Base-by-base conservation (phyloP, 2,797 vertebrate genomes). In the Chelon auratus region DNA sequence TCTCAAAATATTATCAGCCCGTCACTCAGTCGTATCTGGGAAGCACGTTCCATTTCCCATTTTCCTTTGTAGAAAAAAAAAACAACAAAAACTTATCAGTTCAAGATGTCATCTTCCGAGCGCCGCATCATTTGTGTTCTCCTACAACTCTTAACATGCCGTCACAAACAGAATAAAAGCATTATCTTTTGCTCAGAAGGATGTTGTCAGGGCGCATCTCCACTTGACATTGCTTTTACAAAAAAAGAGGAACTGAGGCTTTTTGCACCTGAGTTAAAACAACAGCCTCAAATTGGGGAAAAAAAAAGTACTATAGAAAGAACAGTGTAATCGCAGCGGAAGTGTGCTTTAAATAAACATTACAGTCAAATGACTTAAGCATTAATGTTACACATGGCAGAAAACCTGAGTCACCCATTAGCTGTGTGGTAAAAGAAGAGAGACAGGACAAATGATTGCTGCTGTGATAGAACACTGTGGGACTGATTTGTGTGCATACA, bases 321-420 rank as follows among this genome's bases (percentile, higher is more conserved):
- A 15, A 62, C 7, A 2, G 51, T 12, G 13, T 45, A 77, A 78
- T 59, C 40, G 47, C 62, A 55, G 43, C 54, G 66, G 45, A 70
- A 11, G 30, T 24, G 0, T 26, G 50, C 24, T 63, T 78, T 67
- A 80, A 78, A 77, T 65, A 65, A 73, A 64, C 69, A 77, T 77
- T 71, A 71, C 43, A 62, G 68, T 30, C 6, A 70, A 74, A 84
- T 53, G 37, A 51, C 68, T 68, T 61, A 71, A 73, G 83, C 51
- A 20, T 72, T 80, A 62, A 65, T 52, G 50, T 55, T 60, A 56
- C 62, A 76, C 61, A 17, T 68, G 30, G 55, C 37, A 70, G 69
- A 62, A 75, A 67, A 65, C 77, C 69, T 75, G 56, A 79, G 42
- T 66, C 68, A 42, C 24, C 50, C 62, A 58, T 81, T 77, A 81